A percentile compares a stretch with the other conserved stretches of the same genome.
Evolutionary conservation across 2,797 vertebrate species (phyloP).

Genomic region (Anas bernieri): DNA sequence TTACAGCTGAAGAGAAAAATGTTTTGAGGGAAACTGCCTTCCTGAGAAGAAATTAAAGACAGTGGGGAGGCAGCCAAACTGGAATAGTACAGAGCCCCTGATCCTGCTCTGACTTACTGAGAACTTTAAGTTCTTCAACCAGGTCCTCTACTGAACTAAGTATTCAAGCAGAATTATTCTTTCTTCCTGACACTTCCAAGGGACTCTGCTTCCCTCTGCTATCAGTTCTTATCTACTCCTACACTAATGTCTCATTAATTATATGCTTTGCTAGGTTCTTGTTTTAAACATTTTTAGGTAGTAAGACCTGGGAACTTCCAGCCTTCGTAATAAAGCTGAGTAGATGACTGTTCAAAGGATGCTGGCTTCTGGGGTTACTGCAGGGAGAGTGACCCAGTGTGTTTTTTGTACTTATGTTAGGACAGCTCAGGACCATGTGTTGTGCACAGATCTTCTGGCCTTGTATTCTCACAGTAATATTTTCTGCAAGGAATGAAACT

Average conservation of each 20-base stretch:
- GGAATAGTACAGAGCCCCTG: background rate
- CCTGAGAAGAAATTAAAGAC: constrained; percentile 19
- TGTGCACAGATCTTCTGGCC: background rate
- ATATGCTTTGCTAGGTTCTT: background rate
- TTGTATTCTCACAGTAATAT: background rate
- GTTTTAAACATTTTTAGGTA: background rate
- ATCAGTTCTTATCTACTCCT: background rate
- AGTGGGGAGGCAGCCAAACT: background rate
- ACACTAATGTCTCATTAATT: background rate
- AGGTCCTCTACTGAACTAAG: background rate
- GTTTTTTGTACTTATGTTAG: background rate
- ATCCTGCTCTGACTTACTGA: background rate
- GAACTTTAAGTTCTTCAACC: background rate
- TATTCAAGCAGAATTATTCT: background rate
- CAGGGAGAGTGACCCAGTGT: fast-evolving
- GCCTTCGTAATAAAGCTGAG: background rate
- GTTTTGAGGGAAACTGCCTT: constrained; percentile 19
- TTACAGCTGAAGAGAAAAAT: constrained; percentile 29
- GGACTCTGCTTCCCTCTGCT: background rate
- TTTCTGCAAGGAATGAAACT: background rate
- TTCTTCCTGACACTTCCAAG: background rate
- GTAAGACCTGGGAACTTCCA: background rate
- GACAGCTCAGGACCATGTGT: background rate
- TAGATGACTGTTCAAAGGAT: background rate
- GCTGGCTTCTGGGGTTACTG: background rate